phyloP scores from a whole-genome alignment of 2,113 vertebrate species.

The Chrysemys picta region DNA sequence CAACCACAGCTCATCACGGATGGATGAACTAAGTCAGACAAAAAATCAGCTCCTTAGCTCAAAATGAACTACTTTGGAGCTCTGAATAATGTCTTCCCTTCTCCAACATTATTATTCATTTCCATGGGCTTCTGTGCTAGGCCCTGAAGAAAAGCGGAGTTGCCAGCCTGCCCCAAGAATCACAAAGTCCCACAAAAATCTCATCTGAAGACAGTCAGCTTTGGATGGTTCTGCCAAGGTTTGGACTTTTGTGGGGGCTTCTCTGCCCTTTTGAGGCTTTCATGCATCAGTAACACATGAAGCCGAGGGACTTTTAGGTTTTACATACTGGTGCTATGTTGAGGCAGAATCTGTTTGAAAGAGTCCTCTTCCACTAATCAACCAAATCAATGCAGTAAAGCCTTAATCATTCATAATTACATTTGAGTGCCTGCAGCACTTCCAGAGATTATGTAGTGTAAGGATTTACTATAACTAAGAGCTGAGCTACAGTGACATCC shows the following conservation, averaged over 20 bases:
- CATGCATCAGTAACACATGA: background rate
- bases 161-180: background rate
- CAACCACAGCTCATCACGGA: background rate
- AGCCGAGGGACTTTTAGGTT: background rate
- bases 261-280: background rate
- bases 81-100: background rate
- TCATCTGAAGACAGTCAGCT: fast-evolving
- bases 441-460: background rate
- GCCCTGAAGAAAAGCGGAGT: background rate
- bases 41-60: background rate
- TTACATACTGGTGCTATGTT: background rate
- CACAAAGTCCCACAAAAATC: background rate
- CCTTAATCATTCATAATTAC: background rate
- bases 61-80: background rate
- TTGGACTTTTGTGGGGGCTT: background rate
- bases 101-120: background rate
- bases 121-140: background rate
- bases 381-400: background rate
- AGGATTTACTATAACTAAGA: background rate
- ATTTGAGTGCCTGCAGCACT: background rate
- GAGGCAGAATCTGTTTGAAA: background rate
- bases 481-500: background rate
- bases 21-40: background rate
- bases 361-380: background rate
- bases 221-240: background rate